Conservation (phyloP, 2,888 invertebrate genomes). For the Fragum fragum region DNA sequence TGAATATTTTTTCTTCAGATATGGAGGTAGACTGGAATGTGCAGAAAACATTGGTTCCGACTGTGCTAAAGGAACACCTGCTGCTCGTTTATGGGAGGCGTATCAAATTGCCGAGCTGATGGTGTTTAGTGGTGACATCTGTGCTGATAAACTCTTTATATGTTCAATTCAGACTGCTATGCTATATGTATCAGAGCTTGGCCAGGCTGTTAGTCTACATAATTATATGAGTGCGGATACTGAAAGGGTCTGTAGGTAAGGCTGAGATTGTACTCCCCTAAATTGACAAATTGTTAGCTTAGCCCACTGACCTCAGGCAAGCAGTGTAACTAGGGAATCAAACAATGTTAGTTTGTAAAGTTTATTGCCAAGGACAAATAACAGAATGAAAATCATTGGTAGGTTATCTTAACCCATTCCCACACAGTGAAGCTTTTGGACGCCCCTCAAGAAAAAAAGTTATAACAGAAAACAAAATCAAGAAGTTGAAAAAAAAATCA, state of each 20-base stretch:
- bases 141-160: conserved; percentile 25
- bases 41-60: conserved; percentile 17
- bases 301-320: too few species aligned
- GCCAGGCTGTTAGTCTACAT: conserved; percentile 37
- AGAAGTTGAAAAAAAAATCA: too few species aligned
- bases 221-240: conserved; percentile 28
- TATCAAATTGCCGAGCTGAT: conserved; percentile 39
- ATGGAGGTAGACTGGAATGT: conserved; percentile 24
- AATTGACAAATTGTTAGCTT: too few species aligned
- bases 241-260: conserved; percentile 49
- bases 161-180: conserved; percentile 46
- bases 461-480: too few species aligned
- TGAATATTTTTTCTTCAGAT: conserved; percentile 34
- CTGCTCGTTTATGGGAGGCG: conserved; percentile 19
- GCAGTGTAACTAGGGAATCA: too few species aligned
- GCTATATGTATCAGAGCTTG: conserved; percentile 38
- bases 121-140: conserved; percentile 31
- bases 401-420: too few species aligned
- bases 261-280: too few species aligned
- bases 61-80: conserved; percentile 22
- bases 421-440: too few species aligned
- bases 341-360: too few species aligned
- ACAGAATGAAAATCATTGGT: too few species aligned
- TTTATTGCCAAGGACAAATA: too few species aligned
- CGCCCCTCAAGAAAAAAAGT: too few species aligned